Base-by-base conservation (phyloP, 2,888 invertebrate genomes). In the Pammene aurita region DNA sequence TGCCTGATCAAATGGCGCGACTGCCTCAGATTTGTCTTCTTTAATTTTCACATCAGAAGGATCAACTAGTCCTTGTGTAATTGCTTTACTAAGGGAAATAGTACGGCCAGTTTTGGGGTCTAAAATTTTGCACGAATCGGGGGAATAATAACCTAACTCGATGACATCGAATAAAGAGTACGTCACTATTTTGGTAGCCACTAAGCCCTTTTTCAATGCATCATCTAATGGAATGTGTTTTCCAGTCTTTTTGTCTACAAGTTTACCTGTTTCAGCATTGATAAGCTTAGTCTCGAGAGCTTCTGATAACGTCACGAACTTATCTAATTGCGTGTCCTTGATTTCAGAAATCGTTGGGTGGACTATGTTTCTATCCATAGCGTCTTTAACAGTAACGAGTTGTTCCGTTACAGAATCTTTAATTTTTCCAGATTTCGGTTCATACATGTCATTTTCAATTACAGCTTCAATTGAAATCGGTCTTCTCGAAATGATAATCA, bases 331-430 rank as follows among this genome's bases (percentile, higher is more conserved):
- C 0, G 96, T 95, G 82, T 97, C 96, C 82, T 96, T 96, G 73
- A 97, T 95, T 85, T 96, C 94, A 6, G 96, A 96, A 74, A 97
- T 96, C 72, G 95, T 95, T 0, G 96, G 95, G 86, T 97, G 96
- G 38, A 98, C 94, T 72, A 97, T 94, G 76, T 96, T 96, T 78
- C 96, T 94, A 74, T 95, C 94, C 58, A 97, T 95, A 2, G 97
- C 96, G 79, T 97, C 96, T 62, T 95, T 93, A 18, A 98, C 93
- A 75, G 95, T 93, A 0, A 97, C 92, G 74, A 94, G 88, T 84
- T 96, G 95, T 77, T 95, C 94, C 44, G 96, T 95, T 72, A 96
- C 89, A 34, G 94, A 94, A 84, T 97, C 97, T 75, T 91, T 94
- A 48, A 97, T 94, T 83, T 94, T 95, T 10, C 96, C 96, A 0